These are phyloP conservation scores for Drosophila meridionalis DNA, from an alignment of 2,888 invertebrate species.

Conservation along the genomic window DNA sequence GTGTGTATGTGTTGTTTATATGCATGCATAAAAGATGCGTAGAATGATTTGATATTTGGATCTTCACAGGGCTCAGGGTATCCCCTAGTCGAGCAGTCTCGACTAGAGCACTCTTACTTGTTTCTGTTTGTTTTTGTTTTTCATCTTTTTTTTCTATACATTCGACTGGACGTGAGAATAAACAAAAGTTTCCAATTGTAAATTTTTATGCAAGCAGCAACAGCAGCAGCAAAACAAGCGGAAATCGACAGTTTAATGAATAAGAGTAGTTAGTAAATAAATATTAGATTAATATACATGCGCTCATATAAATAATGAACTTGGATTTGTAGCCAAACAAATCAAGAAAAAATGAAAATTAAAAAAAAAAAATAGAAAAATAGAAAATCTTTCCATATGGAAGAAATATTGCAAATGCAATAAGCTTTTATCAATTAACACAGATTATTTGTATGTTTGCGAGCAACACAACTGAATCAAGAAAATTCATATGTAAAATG, in stretches of 20 bases:
- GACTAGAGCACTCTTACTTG: too few species aligned
- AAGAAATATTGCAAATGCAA: not conserved
- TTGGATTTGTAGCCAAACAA: conserved; percentile 20
- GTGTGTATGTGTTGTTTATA: too few species aligned
- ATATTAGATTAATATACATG: conserved; percentile 30
- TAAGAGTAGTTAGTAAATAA: conserved; percentile 50
- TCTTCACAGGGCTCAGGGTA: too few species aligned
- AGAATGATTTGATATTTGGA: too few species aligned
- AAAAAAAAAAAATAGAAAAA: not conserved
- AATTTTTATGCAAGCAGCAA: conserved; percentile 18
- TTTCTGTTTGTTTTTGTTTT: conserved; percentile 11
- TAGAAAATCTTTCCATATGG: not conserved
- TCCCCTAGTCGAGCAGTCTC: too few species aligned
- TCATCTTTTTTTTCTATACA: conserved; percentile 35
- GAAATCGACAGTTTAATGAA: conserved; percentile 33
- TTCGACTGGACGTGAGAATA: conserved; percentile 38
- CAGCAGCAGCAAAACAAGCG: conserved; percentile 28
- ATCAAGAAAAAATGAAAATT: not conserved
- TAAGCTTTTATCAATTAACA: not conserved
- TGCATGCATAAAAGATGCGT: too few species aligned
- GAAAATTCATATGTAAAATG: not conserved
- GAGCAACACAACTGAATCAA: not conserved
- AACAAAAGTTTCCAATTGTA: conserved; percentile 35
- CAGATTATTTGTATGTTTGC: not conserved
- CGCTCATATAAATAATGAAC: conserved; percentile 28